Evolutionary conservation across 2,888 invertebrate genomes (phyloP).

Genomic region (Esperia sulphurella): DNA sequence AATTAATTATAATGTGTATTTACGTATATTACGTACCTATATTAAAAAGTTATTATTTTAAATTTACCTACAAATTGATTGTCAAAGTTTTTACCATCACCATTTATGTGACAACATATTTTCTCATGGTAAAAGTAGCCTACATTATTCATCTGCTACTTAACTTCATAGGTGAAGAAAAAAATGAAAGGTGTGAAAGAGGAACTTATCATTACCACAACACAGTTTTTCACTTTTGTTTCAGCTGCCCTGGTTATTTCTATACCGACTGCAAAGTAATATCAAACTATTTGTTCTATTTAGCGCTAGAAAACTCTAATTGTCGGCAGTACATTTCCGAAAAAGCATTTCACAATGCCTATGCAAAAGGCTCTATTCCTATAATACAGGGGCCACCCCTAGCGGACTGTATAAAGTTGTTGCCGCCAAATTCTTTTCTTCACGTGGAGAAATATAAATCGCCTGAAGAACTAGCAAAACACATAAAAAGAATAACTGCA

Average conservation of each 20-base stretch:
- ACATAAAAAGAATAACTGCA: constrained; percentile 66
- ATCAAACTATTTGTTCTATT: constrained; percentile 82
- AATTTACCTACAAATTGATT: too few relatives aligned
- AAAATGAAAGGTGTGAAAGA: too few relatives aligned
- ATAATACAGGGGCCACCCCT: constrained; percentile 81
- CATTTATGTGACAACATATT: too few relatives aligned
- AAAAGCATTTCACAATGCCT: constrained; percentile 84
- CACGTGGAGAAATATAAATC: constrained; percentile 77
- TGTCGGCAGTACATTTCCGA: constrained; percentile 86
- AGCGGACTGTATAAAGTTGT: constrained; percentile 65
- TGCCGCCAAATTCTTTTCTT: constrained; percentile 82
- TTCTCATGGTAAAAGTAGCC: too few relatives aligned
- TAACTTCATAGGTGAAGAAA: too few relatives aligned
- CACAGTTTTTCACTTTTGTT: too few relatives aligned
- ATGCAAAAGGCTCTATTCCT: constrained; percentile 80
- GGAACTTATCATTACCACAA: too few relatives aligned
- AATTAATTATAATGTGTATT: too few relatives aligned
- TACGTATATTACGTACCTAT: too few relatives aligned
- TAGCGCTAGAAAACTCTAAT: constrained; percentile 84
- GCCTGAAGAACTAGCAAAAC: constrained; percentile 69
- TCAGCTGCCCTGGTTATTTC: constrained; percentile 83
- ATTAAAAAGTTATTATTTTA: too few relatives aligned
- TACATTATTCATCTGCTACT: too few relatives aligned
- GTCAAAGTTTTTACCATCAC: too few relatives aligned
- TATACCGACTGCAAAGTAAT: constrained; percentile 77